Base-by-base conservation (phyloP, 1,140 invertebrate species). In the Drosophila bifasciata region DNA sequence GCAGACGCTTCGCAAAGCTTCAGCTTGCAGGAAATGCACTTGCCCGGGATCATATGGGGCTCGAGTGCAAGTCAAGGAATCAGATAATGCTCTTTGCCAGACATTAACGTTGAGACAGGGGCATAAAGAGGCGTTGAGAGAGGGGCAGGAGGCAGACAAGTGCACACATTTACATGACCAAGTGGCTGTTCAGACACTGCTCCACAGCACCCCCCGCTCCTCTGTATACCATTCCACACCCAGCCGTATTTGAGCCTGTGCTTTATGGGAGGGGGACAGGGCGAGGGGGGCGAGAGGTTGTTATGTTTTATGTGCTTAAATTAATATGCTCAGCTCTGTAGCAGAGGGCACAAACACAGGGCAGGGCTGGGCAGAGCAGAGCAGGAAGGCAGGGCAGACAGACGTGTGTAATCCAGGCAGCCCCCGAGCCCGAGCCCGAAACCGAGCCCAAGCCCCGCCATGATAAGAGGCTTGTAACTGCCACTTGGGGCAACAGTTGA, bases 241-340 rank as follows among this genome's bases (percentile, higher is more conserved):
- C 11, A 36, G 32, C 32, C 32, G 3, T 36, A 0, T 36, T 36
- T 4, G 11, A 36, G 32, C 32, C 32, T 13, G 4, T 1, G 32
- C 32, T 36, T 36, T 36, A 11, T 13, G 32, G 32, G 28, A 9
- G 32, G 32, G 32, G 1, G 3, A 40, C 45, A 17, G 32, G 32
- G 17, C 39, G 23, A 48, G 49, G 11, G 52, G 49, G 58, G 49
- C 50, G 3, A 17, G 39, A 43, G n/a, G 32, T 13, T 13, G 32
- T 48, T 76, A 76, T 86, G 83, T 83, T 83, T 88, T 88, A 88
- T 86, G 83, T 76, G 70, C 78, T 83, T 86, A 86, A 86, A 86
- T 88, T 86, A 86, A 86, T 86, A 88, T 78, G 64, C 79, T 58
- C 56, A 23, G 62, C 32, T 46, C 17, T 41, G 49, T 28, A 44